Evolutionary conservation across 1,140 invertebrate species (phyloP).

Genomic region (Pemphigus obesinymphae): DNA sequence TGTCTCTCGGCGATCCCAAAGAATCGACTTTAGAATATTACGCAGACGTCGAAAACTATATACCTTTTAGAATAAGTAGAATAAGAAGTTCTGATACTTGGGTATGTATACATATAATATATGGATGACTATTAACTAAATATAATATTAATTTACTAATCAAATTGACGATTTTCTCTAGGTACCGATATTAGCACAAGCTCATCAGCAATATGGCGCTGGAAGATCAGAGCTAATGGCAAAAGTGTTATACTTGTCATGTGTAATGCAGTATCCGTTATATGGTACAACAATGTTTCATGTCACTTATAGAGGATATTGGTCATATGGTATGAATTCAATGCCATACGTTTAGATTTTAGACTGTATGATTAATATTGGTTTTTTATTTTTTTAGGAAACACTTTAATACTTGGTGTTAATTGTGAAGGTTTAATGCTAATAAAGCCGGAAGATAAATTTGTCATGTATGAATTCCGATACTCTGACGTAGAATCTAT

Average conservation of each 20-base stretch:
- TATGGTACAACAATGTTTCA: conserved; percentile 92
- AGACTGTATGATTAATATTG: background rate
- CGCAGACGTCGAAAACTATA: conserved; percentile 71
- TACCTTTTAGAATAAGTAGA: conserved; percentile 71
- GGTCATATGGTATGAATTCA: conserved; percentile 70
- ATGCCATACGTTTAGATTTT: background rate
- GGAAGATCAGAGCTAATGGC: conserved; percentile 85
- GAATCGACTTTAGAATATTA: conserved; percentile 69
- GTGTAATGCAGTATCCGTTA: conserved; percentile 94
- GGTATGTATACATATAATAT: conserved; percentile 52
- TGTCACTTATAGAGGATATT: conserved; percentile 85
- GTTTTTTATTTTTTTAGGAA: conserved; percentile 49
- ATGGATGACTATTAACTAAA: too few relatives aligned
- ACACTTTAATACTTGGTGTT: conserved; percentile 72
- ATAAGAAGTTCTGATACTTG: conserved; percentile 72
- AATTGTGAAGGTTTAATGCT: conserved; percentile 84
- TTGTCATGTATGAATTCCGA: conserved; percentile 80
- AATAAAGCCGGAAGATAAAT: conserved; percentile 84
- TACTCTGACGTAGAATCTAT: conserved; percentile 87
- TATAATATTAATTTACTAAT: too few relatives aligned
- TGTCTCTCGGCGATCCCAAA: conserved; percentile 81
- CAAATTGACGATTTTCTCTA: conserved; percentile 44
- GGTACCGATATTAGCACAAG: conserved; percentile 79
- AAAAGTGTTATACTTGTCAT: conserved; percentile 89
- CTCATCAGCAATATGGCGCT: conserved; percentile 82